Conservation (phyloP, 2,797 vertebrate species). For the Brachyalestes nurse region DNA sequence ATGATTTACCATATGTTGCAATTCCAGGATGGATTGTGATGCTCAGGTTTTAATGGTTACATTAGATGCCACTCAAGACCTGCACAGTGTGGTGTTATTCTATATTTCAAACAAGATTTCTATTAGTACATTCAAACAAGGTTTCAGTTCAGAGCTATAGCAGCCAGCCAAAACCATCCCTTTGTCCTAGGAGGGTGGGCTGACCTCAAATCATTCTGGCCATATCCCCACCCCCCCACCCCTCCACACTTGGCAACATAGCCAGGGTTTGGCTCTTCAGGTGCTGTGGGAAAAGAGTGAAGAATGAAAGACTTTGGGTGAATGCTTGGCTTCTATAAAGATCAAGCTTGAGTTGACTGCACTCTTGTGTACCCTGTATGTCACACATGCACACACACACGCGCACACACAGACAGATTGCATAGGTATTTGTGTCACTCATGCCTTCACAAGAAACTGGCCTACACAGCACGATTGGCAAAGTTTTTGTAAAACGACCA, state of each 20-base stretch:
- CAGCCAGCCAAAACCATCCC: neutral
- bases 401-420: neutral
- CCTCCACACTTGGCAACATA: neutral
- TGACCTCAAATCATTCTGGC: neutral
- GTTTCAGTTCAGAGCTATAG: neutral
- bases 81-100: no score
- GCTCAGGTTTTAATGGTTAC: no score
- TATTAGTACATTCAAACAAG: no score
- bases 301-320: conserved; percentile 47
- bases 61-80: no score
- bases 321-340: conserved; percentile 61
- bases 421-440: conserved; percentile 36
- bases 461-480: no score
- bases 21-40: no score
- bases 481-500: no score
- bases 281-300: conserved; percentile 25
- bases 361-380: conserved; percentile 30
- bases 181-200: neutral
- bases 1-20: no score
- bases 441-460: neutral
- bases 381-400: neutral
- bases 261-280: conserved; percentile 45
- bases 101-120: no score
- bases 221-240: neutral
- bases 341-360: conserved; percentile 46